Conservation (phyloP, 2,113 vertebrate genomes). For the Rana temporaria region DNA sequence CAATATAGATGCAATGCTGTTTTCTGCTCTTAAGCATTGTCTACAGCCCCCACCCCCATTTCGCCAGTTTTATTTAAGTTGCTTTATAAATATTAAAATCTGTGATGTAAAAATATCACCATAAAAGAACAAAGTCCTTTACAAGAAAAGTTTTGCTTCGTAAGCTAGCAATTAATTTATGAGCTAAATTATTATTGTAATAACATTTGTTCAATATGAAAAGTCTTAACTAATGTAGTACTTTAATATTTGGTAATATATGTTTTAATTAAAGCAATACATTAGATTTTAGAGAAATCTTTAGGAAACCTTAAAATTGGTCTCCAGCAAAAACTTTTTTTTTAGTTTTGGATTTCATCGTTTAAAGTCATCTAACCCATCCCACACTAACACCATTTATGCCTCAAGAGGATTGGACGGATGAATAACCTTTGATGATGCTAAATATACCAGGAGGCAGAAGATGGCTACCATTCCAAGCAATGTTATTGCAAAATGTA, state of each 20-base stretch:
- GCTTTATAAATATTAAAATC: constrained; percentile 9
- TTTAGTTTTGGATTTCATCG: too few relatives aligned
- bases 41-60: constrained; percentile 13
- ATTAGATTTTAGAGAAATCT: constrained; percentile 1
- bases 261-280: constrained; percentile 35
- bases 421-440: too few relatives aligned
- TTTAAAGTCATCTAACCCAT: too few relatives aligned
- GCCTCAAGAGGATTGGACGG: too few relatives aligned
- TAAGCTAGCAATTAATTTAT: constrained; percentile 25
- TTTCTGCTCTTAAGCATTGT: constrained; percentile 11
- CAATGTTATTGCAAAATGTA: too few relatives aligned
- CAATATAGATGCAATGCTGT: constrained; percentile 27
- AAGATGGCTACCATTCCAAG: too few relatives aligned
- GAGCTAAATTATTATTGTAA: constrained; percentile 30
- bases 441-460: too few relatives aligned
- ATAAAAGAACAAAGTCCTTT: background rate
- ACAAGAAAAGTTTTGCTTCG: background rate
- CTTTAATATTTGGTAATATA: constrained; percentile 24
- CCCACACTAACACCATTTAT: too few relatives aligned
- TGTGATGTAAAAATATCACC: background rate
- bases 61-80: background rate
- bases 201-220: constrained; percentile 27
- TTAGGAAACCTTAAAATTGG: background rate
- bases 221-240: constrained; percentile 16
- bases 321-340: too few relatives aligned